phyloP scores from a whole-genome alignment of 2,888 invertebrate species.

The Omphaloscelis lunosa region DNA sequence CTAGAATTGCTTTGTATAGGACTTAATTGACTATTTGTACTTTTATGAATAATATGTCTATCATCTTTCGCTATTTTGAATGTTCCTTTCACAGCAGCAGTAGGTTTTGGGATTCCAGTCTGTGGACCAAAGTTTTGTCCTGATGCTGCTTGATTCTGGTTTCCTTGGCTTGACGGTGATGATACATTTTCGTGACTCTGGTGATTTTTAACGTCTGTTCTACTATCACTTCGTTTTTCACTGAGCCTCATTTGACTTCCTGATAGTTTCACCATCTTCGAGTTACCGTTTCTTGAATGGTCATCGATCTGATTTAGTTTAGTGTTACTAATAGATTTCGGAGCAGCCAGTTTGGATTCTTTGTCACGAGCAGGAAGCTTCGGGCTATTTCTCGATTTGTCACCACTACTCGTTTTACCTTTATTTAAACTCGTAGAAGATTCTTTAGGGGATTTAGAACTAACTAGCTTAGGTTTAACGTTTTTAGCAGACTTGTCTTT shows the following conservation, averaged over 20 bases:
- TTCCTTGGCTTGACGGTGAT: conserved; percentile 68
- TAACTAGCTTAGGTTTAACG: conserved; percentile 87
- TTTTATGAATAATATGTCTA: conserved; percentile 89
- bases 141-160: conserved; percentile 78
- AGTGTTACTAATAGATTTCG: conserved; percentile 88
- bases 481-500: conserved; percentile 88
- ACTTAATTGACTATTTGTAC: conserved; percentile 90
- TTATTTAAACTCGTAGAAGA: conserved; percentile 84
- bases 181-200: conserved; percentile 76
- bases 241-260: conserved; percentile 86
- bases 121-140: conserved; percentile 86
- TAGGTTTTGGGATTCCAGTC: conserved; percentile 96
- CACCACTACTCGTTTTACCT: conserved; percentile 82
- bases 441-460: conserved; percentile 87
- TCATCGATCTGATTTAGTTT: conserved; percentile 88
- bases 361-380: conserved; percentile 86
- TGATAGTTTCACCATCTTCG: conserved; percentile 88
- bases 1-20: conserved; percentile 91
- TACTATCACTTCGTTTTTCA: conserved; percentile 80
- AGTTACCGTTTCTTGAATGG: conserved; percentile 80
- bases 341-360: conserved; percentile 89
- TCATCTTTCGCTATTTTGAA: conserved; percentile 93
- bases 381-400: conserved; percentile 87
- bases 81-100: conserved; percentile 97
- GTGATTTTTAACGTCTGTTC: conserved; percentile 73